Base-by-base conservation (phyloP, 2,797 vertebrate species). In the Sorex maritimensis region DNA sequence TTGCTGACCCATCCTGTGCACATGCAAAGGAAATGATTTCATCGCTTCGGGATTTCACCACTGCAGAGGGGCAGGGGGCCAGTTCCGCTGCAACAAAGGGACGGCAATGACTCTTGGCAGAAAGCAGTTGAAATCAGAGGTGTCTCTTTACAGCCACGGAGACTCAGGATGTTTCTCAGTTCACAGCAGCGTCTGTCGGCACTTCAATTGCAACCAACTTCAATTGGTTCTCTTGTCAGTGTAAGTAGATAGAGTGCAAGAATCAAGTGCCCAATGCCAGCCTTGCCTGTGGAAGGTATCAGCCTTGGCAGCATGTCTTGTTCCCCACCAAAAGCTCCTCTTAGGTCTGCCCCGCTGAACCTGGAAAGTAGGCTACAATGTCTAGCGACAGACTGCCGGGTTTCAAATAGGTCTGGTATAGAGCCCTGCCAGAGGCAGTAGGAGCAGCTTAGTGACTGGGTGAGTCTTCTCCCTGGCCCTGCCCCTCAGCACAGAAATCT, bases 11-110 rank as follows among this genome's bases (percentile, higher is more conserved):
- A n/a, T 96, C 97, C 95, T 95, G 97, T 93, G 97, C 97, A 97
- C 97, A 97, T 97, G 96, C 58, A 74, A 92, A 98, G 98, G 98
- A 98, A 98, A 97, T 98, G 97, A 98, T 97, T 98, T 98, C 98
- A 98, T 97, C 96, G 97, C 98, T 98, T 95, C 98, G 97, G 90
- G 94, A 96, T 96, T 94, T 96, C 90, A 96, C 94, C 77, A 46
- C 72, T 92, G 90, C 90, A 88, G 88, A 90, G 85, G 69, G 93
- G 85, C 81, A 88, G 68, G 80, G 88, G 72, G 94, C 95, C 96
- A 94, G 92, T 87, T 95, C 90, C 6, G 28, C 81, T 95, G 80
- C 88, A 97, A 96, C 94, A 96, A 96, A 96, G 88, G 94, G 94
- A 95, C 94, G 92, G 92, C 91, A 92, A 94, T 96, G 94, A 73